Conservation (phyloP, 1,140 invertebrate genomes). For the Drosophila azteca region DNA sequence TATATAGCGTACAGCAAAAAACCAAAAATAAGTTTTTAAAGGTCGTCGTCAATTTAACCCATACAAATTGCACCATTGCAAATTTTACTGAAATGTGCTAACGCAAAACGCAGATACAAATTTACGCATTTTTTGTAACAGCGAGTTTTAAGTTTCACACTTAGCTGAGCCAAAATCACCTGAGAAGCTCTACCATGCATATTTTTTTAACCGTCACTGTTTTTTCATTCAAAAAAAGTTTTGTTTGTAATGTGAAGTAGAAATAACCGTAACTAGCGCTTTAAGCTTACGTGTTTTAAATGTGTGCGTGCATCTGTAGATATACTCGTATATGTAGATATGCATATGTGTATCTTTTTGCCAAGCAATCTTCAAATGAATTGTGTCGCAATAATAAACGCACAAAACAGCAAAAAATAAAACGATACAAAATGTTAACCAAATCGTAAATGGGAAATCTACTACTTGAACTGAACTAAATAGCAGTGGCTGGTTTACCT, state of each 20-base stretch:
- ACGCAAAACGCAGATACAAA: no score
- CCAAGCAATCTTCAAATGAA: conserved; percentile 63
- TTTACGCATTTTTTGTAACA: no score
- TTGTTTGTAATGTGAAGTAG: conserved; percentile 46
- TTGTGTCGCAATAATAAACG: conserved; percentile 63
- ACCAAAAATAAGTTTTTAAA: neutral
- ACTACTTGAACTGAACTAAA: conserved; percentile 5
- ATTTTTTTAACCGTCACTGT: conserved; percentile 34
- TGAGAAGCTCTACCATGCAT: neutral
- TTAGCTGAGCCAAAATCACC: no score
- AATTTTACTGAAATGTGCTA: no score
- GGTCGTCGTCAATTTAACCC: no score
- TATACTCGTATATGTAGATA: conserved; percentile 22
- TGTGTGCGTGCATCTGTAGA: conserved; percentile 25
- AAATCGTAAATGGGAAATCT: conserved; percentile 20
- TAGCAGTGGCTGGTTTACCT: conserved; percentile 84
- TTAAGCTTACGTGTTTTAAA: conserved; percentile 40
- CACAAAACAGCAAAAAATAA: conserved; percentile 12
- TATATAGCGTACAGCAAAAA: neutral
- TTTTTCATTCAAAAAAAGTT: conserved; percentile 57
- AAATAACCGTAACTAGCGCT: conserved; percentile 46
- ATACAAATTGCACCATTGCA: no score
- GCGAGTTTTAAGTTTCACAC: no score
- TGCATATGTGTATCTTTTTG: conserved; percentile 35
- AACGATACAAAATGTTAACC: conserved; percentile 20